Conservation (phyloP, 2,888 invertebrate species). For the Piscicola geometra region DNA sequence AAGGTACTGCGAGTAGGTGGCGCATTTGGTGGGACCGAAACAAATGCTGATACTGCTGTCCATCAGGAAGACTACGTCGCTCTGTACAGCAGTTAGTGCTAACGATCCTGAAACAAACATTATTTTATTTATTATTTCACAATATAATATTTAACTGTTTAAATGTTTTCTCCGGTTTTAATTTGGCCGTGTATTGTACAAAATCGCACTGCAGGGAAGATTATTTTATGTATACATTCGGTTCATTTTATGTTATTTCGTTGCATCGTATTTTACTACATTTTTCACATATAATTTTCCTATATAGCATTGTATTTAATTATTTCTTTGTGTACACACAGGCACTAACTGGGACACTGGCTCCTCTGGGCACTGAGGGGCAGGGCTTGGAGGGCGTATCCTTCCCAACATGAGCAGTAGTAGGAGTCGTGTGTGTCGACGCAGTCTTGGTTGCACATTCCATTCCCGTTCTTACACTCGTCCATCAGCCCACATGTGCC, state of each 20-base stretch:
- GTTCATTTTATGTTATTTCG: too few relatives aligned
- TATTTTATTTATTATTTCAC: not conserved
- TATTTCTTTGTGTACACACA: too few relatives aligned
- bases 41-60: conserved; percentile 33
- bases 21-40: conserved; percentile 6
- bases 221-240: too few relatives aligned
- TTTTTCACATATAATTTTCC: too few relatives aligned
- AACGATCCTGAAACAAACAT: conserved; percentile 7
- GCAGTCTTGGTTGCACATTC: conserved; percentile 39
- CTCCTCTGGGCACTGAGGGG: not conserved
- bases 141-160: too few relatives aligned
- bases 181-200: too few relatives aligned
- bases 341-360: conserved; percentile 22
- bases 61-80: conserved; percentile 36
- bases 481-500: conserved; percentile 27
- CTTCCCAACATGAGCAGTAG: conserved; percentile 41
- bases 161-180: too few relatives aligned
- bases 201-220: too few relatives aligned
- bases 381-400: conserved; percentile 33
- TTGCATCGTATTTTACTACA: too few relatives aligned
- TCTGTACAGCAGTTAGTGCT: not conserved
- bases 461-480: conserved; percentile 40
- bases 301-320: too few relatives aligned
- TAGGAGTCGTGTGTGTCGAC: conserved; percentile 41
- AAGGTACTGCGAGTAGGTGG: conserved; percentile 4